Evolutionary conservation across 2,113 vertebrate species (phyloP).

Genomic region (Mesoclemmys tuberculata): DNA sequence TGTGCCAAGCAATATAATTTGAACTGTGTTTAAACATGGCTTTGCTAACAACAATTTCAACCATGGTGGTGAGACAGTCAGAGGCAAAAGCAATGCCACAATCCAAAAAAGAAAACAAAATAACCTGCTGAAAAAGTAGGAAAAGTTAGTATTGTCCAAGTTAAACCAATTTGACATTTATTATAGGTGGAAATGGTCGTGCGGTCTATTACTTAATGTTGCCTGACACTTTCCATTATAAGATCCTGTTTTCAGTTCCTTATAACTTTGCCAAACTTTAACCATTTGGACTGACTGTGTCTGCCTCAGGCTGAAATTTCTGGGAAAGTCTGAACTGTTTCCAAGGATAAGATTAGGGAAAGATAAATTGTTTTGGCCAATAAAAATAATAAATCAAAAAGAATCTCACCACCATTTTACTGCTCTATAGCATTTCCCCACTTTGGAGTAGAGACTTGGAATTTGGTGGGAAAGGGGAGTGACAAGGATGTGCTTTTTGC

Average conservation of each 20-base stretch:
- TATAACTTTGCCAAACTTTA: constrained; percentile 42
- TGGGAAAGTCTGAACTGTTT: constrained; percentile 2
- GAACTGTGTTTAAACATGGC: not conserved
- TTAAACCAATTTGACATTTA: not conserved
- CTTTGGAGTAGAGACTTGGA: not conserved
- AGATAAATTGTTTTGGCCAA: constrained; percentile 55
- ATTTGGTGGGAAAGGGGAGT: not conserved
- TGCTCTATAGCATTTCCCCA: constrained; percentile 28
- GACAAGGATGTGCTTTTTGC: not conserved
- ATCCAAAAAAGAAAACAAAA: not conserved
- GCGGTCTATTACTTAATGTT: not conserved
- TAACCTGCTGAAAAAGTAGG: not conserved
- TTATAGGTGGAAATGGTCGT: not conserved
- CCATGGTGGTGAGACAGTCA: not conserved
- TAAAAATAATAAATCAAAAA: not conserved
- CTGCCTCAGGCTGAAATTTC: constrained; percentile 29
- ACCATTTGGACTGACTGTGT: constrained; percentile 15
- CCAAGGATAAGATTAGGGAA: constrained; percentile 36
- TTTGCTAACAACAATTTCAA: not conserved
- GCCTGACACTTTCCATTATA: constrained; percentile 17
- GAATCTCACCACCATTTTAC: not conserved
- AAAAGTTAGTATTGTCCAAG: not conserved
- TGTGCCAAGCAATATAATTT: not conserved
- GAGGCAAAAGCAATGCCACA: not conserved
- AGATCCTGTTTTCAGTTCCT: constrained; percentile 25